phyloP scores from a whole-genome alignment of 2,888 invertebrate genomes.

The Pardosa pseudoannulata region DNA sequence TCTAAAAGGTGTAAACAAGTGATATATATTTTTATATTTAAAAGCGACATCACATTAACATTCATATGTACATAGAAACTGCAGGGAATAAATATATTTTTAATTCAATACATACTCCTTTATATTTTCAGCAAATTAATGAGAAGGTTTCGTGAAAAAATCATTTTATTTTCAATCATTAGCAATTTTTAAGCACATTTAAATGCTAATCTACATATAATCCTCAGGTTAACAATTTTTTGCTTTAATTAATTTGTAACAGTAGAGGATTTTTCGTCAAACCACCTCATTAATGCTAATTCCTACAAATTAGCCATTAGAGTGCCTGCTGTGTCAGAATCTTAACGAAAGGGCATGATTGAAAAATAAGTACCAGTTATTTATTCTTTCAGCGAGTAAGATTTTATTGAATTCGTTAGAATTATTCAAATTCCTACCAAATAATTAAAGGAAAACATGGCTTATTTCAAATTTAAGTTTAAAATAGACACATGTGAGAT shows the following conservation, averaged over 20 bases:
- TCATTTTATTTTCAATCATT: neutral
- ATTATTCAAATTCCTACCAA: no score
- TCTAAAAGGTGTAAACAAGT: no score
- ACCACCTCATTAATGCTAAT: constrained; percentile 1
- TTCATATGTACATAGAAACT: no score
- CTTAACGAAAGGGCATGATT: neutral
- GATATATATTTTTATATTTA: no score
- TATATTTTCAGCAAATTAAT: neutral
- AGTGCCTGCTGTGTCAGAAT: neutral
- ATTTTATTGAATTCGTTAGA: no score
- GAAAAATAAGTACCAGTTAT: neutral
- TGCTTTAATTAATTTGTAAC: neutral
- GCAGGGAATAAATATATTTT: no score
- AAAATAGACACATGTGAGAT: no score
- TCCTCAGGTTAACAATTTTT: neutral
- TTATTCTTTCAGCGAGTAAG: no score
- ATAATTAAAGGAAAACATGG: no score
- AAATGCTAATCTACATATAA: constrained; percentile 6
- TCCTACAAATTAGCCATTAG: neutral
- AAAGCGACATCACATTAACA: no score
- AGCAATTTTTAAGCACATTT: neutral
- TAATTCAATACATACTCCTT: no score
- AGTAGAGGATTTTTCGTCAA: neutral
- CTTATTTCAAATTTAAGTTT: no score
- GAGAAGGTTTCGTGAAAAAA: neutral